Evolutionary conservation across 1,140 invertebrate genomes (phyloP), one percentile per base, ranked within the genome.

Genomic region (Pemphigus obesinymphae): DNA sequence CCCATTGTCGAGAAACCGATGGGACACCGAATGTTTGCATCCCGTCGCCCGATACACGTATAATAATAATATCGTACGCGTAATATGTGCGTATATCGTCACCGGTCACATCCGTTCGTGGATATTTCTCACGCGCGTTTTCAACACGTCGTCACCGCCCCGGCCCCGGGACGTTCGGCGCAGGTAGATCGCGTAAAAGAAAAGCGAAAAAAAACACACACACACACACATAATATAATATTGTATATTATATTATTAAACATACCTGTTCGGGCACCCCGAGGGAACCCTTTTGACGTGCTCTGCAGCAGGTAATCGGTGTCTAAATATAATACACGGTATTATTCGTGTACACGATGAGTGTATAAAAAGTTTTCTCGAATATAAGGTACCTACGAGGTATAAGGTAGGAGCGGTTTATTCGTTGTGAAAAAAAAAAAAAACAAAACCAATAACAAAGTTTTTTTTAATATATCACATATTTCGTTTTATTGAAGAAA

Each of bases 41-140:
- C 66, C 66, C 66, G n/a, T 13, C 26, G n/a, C 53, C 61, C 61
- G 61, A 63, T 63, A 63, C 61, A 63, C 26, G n/a, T n/a, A n/a
- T n/a, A n/a, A n/a, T n/a, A n/a, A n/a, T n/a, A n/a, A 66, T 66
- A 66, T 17, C 20, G 10, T n/a, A 11, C n/a, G n/a, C n/a, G n/a
- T n/a, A n/a, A n/a, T n/a, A n/a, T n/a, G n/a, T n/a, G n/a, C n/a
- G n/a, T n/a, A n/a, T n/a, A n/a, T n/a, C n/a, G n/a, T 45, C 68
- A n/a, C 23, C 37, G 8, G 37, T 15, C n/a, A 73, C 70, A 73
- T 73, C 70, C 70, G 70, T 73, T 31, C 70, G 20, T 31, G 3
- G 26, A 20, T 45, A 45, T 73, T 73, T 73, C 70, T 73, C 70
- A 73, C 70, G 70, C 26, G 70, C 20, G 70, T 73, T 73, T 50